Evolutionary conservation across 1,140 invertebrate genomes (phyloP).

Genomic region (Drosophila pseudoobscura): DNA sequence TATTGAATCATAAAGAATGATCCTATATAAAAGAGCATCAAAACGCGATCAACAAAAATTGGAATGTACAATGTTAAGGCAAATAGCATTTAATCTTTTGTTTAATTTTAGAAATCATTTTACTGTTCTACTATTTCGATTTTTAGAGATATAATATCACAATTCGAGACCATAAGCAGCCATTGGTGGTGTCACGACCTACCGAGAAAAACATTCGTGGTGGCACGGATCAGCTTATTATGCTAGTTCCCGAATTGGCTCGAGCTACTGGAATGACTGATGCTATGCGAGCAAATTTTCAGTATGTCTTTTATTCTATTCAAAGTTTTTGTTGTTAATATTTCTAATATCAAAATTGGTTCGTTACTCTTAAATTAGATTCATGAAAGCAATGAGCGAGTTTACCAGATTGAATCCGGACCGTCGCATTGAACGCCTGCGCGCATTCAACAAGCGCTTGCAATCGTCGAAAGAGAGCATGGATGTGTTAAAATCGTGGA

Average conservation of each 20-base stretch:
- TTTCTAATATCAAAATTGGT: background rate
- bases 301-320: slow-evolving; percentile 26
- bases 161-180: slow-evolving; percentile 86
- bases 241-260: slow-evolving; percentile 90
- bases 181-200: slow-evolving; percentile 86
- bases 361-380: slow-evolving; percentile 46
- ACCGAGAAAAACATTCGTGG: slow-evolving; percentile 87
- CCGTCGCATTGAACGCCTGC: slow-evolving; percentile 86
- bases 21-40: no score
- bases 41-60: no score
- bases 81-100: no score
- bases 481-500: slow-evolving; percentile 86
- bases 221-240: slow-evolving; percentile 84
- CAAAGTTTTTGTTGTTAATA: no score
- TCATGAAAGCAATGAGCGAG: slow-evolving; percentile 87
- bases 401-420: slow-evolving; percentile 87
- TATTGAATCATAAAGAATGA: no score
- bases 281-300: slow-evolving; percentile 85
- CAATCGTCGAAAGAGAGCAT: slow-evolving; percentile 83
- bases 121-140: background rate
- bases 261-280: slow-evolving; percentile 88
- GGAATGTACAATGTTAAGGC: no score
- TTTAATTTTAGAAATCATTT: slow-evolving; percentile 11
- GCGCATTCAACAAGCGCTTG: slow-evolving; percentile 86
- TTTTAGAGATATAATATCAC: slow-evolving; percentile 85